A percentile compares a stretch with the other conserved stretches of the same genome.
phyloP scores from a whole-genome alignment of 1,140 invertebrate genomes.

The Leptinotarsa undecemlineata region DNA sequence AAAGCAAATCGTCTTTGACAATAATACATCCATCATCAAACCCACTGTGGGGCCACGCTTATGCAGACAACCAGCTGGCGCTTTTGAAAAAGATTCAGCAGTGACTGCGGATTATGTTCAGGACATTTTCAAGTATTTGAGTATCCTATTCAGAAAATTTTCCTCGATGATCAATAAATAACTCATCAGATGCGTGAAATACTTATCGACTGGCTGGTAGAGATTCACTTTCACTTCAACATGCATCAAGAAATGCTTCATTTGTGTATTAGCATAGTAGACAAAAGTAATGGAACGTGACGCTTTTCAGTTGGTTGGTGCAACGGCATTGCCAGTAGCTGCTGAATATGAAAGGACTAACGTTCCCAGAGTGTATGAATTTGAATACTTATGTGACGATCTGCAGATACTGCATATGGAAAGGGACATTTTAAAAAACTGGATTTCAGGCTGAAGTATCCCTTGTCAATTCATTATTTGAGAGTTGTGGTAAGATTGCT shows the following conservation, averaged over 20 bases:
- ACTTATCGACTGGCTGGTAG: slow-evolving; percentile 91
- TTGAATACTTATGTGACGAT: slow-evolving; percentile 90
- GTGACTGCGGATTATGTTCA: slow-evolving; percentile 77
- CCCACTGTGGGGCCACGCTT: no score
- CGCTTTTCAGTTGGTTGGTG: slow-evolving; percentile 87
- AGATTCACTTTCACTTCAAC: slow-evolving; percentile 88
- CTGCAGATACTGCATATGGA: slow-evolving; percentile 71
- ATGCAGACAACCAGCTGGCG: slow-evolving; percentile 47
- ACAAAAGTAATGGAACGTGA: slow-evolving; percentile 67
- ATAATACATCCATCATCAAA: no score
- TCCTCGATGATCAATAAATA: slow-evolving; percentile 68
- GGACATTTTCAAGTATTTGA: slow-evolving; percentile 83
- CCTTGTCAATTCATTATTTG: slow-evolving; percentile 86
- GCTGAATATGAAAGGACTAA: slow-evolving; percentile 96
- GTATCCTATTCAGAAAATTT: slow-evolving; percentile 65
- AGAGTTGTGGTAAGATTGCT: slow-evolving; percentile 66
- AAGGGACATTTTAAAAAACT: slow-evolving; percentile 74
- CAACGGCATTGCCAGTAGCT: slow-evolving; percentile 89
- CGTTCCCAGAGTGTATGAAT: slow-evolving; percentile 84
- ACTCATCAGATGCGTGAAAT: slow-evolving; percentile 85
- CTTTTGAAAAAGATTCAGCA: slow-evolving; percentile 74
- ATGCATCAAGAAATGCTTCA: slow-evolving; percentile 90
- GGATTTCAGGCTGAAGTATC: slow-evolving; percentile 83
- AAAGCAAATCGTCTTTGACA: no score
- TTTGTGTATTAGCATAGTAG: slow-evolving; percentile 84